Evolutionary conservation across 2,797 vertebrate genomes (phyloP).

Genomic region (Mormyrus hasselquistii): DNA sequence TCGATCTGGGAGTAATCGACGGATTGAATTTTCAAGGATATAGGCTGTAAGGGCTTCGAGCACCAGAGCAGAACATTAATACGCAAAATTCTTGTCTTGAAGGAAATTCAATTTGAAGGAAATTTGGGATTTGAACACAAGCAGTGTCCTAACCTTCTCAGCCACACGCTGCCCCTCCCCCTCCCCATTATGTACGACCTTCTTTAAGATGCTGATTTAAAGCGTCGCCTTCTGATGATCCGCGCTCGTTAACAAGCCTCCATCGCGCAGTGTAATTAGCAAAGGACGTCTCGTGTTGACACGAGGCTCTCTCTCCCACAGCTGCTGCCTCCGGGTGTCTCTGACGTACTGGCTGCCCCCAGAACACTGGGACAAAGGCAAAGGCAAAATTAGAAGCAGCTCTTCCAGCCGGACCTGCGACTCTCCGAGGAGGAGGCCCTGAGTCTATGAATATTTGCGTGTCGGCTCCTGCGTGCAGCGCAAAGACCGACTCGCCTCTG

Average conservation of each 20-base stretch:
- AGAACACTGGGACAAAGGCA: constrained; percentile 27
- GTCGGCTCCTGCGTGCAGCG: background rate
- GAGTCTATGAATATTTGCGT: constrained; percentile 56
- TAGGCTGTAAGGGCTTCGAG: background rate
- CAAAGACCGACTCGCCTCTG: background rate
- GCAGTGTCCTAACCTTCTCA: background rate
- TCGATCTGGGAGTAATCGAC: background rate
- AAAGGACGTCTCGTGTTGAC: constrained; percentile 16
- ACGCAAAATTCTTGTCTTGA: background rate
- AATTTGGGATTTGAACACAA: background rate
- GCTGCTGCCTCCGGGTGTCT: background rate
- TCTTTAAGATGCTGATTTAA: background rate
- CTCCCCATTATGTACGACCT: background rate
- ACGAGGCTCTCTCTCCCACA: background rate
- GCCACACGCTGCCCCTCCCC: background rate
- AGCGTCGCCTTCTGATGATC: background rate
- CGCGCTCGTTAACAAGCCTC: background rate
- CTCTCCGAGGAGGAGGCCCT: constrained; percentile 30
- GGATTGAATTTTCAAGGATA: background rate
- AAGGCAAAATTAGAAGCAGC: constrained; percentile 48
- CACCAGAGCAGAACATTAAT: background rate
- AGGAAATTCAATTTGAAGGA: background rate
- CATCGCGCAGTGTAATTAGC: background rate
- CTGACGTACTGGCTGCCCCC: background rate
- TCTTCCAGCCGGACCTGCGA: constrained; percentile 15